A percentile compares a stretch with the other conserved stretches of the same genome.
phyloP scores from a whole-genome alignment of 2,888 invertebrate genomes.

The Drosophila subquinaria region DNA sequence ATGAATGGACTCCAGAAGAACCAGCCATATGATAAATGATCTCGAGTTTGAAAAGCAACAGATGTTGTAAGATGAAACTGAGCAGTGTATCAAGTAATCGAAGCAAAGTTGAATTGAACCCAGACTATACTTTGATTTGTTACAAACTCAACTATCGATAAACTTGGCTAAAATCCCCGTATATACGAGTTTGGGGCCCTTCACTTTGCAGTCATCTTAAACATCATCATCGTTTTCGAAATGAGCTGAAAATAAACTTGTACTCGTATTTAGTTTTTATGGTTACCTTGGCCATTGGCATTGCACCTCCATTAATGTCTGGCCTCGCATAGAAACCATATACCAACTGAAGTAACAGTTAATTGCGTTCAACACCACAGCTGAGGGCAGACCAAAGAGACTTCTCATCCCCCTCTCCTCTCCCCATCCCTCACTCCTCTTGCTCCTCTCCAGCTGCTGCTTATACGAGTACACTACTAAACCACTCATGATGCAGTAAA shows the following conservation, averaged over 20 bases:
- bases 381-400: constrained; percentile 11
- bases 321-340: constrained; percentile 36
- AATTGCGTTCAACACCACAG: constrained; percentile 63
- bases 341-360: constrained; percentile 62
- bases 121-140: not conserved
- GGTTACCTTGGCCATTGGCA: constrained; percentile 56
- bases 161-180: not conserved
- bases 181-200: not conserved
- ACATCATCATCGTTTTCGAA: not conserved
- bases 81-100: not conserved
- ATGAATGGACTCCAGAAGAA: not conserved
- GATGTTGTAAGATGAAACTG: not conserved
- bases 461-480: constrained; percentile 15
- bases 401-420: not conserved
- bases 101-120: not conserved
- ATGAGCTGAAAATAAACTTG: constrained; percentile 18
- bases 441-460: not conserved
- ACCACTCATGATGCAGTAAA: constrained; percentile 46
- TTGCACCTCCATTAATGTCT: constrained; percentile 55
- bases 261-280: constrained; percentile 22
- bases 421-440: not conserved
- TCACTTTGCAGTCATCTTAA: constrained; percentile 2
- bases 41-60: not conserved
- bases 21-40: constrained; percentile 7
- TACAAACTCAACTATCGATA: not conserved